These are phyloP conservation scores for Syndactyla subalaris DNA, from an alignment of 2,797 vertebrate species.

Conservation along the genomic window DNA sequence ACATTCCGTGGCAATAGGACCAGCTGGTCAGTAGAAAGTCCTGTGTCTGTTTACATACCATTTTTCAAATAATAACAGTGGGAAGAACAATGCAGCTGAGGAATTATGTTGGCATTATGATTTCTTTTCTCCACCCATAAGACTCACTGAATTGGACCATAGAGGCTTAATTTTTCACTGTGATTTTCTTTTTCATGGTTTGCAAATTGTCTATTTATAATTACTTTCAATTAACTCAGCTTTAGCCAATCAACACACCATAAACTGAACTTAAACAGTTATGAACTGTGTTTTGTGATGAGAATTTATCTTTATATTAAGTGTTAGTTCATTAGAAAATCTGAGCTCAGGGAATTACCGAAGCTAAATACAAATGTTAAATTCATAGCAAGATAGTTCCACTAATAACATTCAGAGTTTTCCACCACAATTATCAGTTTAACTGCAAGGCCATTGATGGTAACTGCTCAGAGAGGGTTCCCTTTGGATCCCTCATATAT, in stretches of 20 bases:
- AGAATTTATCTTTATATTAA: slow-evolving; percentile 76
- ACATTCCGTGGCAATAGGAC: neutral
- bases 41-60: neutral
- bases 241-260: slow-evolving; percentile 71
- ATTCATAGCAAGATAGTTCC: slow-evolving; percentile 40
- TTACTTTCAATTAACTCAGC: slow-evolving; percentile 77
- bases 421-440: slow-evolving; percentile 10
- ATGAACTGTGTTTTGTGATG: slow-evolving; percentile 66
- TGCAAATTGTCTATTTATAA: slow-evolving; percentile 72
- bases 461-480: slow-evolving; percentile 12
- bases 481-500: neutral
- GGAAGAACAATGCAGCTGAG: neutral
- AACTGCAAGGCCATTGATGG: neutral
- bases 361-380: slow-evolving; percentile 59
- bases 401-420: slow-evolving; percentile 48
- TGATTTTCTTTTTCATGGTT: slow-evolving; percentile 62
- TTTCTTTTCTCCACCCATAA: slow-evolving; percentile 24
- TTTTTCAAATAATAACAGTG: slow-evolving; percentile 29
- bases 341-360: slow-evolving; percentile 53
- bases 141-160: slow-evolving; percentile 33
- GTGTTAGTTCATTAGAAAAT: slow-evolving; percentile 71
- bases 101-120: slow-evolving; percentile 30
- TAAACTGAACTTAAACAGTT: slow-evolving; percentile 73
- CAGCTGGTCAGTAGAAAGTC: neutral
- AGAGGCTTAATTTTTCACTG: slow-evolving; percentile 59